Base-by-base conservation (phyloP, 2,113 vertebrate genomes). In the Petroica traversi region DNA sequence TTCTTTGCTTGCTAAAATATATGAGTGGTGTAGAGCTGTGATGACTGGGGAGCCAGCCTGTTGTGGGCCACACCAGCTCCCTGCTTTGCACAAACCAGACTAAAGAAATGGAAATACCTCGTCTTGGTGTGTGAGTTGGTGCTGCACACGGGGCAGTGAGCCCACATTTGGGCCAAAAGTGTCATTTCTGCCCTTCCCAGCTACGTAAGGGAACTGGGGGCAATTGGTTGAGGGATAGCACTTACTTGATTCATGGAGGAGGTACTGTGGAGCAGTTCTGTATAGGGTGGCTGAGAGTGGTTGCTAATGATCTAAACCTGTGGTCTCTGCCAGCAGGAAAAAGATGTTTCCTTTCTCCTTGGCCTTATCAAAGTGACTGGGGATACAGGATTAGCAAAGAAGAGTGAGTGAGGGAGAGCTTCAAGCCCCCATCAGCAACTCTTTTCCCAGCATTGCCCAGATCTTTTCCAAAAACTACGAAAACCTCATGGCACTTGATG, bases 161-260 rank as follows among this genome's bases (percentile, higher is more conserved):
- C 15, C 36, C 38, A 29, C 24, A 10, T 31, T 59, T 0, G 1
- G n/a, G 52, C 40, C 34, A 61, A 2, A 13, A 18, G 0, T 52
- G 29, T 36, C 8, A 1, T 64, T 48, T 34, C 52, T 69, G 23
- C 43, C 28, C 28, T 78, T 88, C 55, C 41, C 57, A 38, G 51
- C 16, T 52, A 2, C 2, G 0, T 5, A 5, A 16, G 9, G 2
- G 13, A 74, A 29, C 34, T 51, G 43, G 28, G 29, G 10, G 7
- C 7, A 6, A 18, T 19, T 36, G 14, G 5, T 11, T 49, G n/a
- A 54, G 46, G 49, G 68, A 4, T 5, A 36, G 19, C 28, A 14
- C 38, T 83, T 43, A 14, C 38, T 83, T 43, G n/a, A 14, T 58
- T 77, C 9, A 2, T 11, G 18, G 31, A 36, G 28, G 20, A 73